Conservation (phyloP, 2,888 invertebrate species). For the Lydus trimaculatus region DNA sequence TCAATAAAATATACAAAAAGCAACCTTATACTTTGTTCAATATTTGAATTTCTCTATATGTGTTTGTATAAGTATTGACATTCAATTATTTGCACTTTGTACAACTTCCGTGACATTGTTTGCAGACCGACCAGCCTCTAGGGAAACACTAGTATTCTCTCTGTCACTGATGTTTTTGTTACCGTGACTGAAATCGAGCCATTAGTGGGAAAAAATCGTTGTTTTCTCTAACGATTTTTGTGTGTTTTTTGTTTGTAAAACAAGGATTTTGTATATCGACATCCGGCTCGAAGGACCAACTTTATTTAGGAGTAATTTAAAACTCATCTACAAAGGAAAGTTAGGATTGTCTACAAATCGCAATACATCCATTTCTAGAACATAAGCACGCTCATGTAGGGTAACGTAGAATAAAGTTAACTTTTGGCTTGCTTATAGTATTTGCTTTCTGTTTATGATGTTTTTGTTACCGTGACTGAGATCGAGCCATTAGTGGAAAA, state of each 20-base stretch:
- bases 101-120: slow-evolving; percentile 25
- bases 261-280: no score
- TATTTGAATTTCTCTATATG: slow-evolving; percentile 23
- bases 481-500: neutral
- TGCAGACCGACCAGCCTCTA: slow-evolving; percentile 11
- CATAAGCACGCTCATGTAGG: no score
- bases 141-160: neutral
- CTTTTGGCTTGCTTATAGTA: no score
- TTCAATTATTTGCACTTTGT: slow-evolving; percentile 45
- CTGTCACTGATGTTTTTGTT: neutral
- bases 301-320: no score
- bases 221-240: neutral
- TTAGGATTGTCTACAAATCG: no score
- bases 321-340: no score
- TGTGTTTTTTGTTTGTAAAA: neutral
- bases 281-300: no score
- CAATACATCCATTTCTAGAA: no score
- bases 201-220: no score
- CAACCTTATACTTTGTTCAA: neutral
- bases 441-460: neutral
- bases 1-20: neutral
- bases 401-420: no score
- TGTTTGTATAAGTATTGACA: slow-evolving; percentile 35
- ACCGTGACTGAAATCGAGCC: neutral
- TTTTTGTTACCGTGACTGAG: neutral